A percentile compares a stretch with the other conserved stretches of the same genome.
Evolutionary conservation across 1,140 invertebrate genomes (phyloP).

Genomic region (Musca vetustissima): DNA sequence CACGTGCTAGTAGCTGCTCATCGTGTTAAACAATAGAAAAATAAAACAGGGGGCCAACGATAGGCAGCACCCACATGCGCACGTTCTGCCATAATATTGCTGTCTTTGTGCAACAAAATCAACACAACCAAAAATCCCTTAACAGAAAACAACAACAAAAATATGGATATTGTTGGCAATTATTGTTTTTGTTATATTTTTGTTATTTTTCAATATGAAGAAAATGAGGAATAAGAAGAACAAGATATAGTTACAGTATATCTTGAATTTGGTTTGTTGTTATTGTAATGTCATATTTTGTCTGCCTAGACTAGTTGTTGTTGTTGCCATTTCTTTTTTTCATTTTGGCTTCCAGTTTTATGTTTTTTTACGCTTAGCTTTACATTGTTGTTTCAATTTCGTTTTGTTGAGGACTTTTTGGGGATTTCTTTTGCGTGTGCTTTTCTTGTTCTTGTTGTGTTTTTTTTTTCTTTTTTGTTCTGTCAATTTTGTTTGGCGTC

Average conservation of each 20-base stretch:
- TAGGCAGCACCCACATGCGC: conserved; percentile 14
- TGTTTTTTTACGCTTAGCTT: neutral
- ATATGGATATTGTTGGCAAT: no score
- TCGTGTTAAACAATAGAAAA: no score
- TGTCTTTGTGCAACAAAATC: neutral
- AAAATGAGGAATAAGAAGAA: no score
- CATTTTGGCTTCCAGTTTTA: neutral
- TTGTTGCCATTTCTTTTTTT: neutral
- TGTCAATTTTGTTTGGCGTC: conserved; percentile 1
- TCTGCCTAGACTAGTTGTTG: neutral
- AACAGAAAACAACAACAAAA: neutral
- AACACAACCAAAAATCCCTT: neutral
- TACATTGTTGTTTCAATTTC: neutral
- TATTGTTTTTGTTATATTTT: neutral
- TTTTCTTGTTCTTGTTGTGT: conserved; percentile 2
- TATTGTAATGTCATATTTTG: neutral
- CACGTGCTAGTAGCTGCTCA: conserved; percentile 1
- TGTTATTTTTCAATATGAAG: neutral
- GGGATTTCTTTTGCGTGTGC: neutral
- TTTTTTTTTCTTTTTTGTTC: conserved; percentile 14
- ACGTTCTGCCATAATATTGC: neutral
- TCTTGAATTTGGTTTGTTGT: neutral
- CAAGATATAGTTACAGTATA: neutral
- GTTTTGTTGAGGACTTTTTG: neutral
- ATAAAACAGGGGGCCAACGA: no score